Evolutionary conservation across 2,888 invertebrate species (phyloP).

Genomic region (Campoplex nolae): DNA sequence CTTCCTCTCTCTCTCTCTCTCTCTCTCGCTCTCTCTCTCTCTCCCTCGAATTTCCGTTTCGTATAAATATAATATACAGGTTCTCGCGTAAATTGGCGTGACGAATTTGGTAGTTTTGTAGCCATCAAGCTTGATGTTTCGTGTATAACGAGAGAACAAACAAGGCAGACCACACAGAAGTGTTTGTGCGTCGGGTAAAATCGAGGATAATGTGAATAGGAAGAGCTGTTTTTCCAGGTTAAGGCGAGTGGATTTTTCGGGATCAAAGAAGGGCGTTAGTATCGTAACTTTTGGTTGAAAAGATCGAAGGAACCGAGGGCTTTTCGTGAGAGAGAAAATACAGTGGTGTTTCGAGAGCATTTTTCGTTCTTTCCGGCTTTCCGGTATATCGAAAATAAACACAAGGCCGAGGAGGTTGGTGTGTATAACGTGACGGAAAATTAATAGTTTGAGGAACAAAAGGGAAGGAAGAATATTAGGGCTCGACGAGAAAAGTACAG

Average conservation of each 20-base stretch:
- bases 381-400: constrained; percentile 15
- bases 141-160: constrained; percentile 48
- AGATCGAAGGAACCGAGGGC: not conserved
- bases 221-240: constrained; percentile 22
- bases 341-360: not conserved
- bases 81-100: constrained; percentile 58
- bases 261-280: not conserved
- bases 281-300: not conserved
- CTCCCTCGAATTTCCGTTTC: constrained; percentile 59
- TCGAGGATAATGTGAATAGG: not conserved
- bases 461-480: constrained; percentile 25
- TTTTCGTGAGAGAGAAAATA: not conserved
- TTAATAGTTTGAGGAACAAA: constrained; percentile 61
- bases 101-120: constrained; percentile 45
- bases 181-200: not conserved
- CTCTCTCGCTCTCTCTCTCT: constrained; percentile 40
- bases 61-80: constrained; percentile 12
- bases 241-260: not conserved
- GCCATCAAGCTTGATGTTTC: constrained; percentile 44
- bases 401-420: not conserved
- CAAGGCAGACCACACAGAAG: not conserved
- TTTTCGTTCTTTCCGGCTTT: constrained; percentile 51
- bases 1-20: constrained; percentile 32
- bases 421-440: constrained; percentile 65
- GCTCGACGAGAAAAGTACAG: constrained; percentile 48